Conservation (phyloP, 1,140 invertebrate genomes). For the Hirudo medicinalis region DNA sequence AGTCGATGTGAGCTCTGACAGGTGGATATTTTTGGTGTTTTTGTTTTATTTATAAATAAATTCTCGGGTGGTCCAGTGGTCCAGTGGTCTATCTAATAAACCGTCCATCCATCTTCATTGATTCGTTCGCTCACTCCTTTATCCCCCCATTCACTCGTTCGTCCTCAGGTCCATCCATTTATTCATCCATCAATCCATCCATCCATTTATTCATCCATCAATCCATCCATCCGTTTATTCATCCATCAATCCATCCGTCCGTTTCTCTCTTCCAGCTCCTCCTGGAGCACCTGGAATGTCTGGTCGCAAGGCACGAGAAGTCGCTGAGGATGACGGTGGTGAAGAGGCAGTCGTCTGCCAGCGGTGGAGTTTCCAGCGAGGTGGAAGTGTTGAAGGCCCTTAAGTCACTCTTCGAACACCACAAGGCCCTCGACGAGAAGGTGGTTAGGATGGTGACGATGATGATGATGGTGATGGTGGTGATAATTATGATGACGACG, state of each 20-base stretch:
- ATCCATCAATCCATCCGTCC: background rate
- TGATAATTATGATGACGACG: no score
- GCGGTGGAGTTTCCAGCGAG: conserved; percentile 84
- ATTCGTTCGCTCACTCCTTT: background rate
- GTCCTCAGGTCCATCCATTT: background rate
- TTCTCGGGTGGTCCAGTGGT: no score
- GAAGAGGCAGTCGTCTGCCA: conserved; percentile 69
- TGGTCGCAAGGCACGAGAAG: conserved; percentile 94
- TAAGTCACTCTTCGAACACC: conserved; percentile 98
- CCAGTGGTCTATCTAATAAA: no score
- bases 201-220: background rate
- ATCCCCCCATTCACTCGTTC: no score
- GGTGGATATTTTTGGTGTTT: no score
- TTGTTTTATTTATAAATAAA: no score
- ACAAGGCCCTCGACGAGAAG: conserved; percentile 99
- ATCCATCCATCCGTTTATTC: background rate
- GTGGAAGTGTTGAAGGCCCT: conserved; percentile 98
- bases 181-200: background rate
- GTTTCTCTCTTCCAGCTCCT: conserved; percentile 54
- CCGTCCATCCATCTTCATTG: background rate
- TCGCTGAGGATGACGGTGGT: conserved; percentile 97
- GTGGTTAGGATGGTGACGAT: conserved; percentile 33
- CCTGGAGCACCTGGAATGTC: conserved; percentile 93
- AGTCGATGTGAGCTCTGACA: no score
- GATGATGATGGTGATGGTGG: background rate